Base-by-base conservation (phyloP, 64 coral and sea anemone species). In the Orbicella faveolata region DNA sequence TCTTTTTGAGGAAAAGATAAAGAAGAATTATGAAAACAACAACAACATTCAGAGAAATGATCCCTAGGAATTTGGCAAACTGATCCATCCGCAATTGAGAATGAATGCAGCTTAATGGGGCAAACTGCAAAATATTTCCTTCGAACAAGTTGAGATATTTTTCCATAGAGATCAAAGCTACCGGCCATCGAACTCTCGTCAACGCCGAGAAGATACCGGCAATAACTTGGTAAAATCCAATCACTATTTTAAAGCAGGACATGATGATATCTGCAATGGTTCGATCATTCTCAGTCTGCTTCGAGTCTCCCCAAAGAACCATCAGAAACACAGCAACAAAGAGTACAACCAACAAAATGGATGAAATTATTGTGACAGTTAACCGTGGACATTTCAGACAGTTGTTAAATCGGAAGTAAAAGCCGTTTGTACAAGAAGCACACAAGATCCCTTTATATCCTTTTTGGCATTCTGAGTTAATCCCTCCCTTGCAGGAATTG, bases 151-250 rank as follows among this genome's bases (percentile, higher is more conserved):
- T 86, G n/a, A 95, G 78, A 69, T 57, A 74, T 20, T 96, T 96
- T 23, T 92, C 89, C 36, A 92, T 92, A 79, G 90, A 92, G 34
- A 96, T 34, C 23, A 96, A 80, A 30, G 90, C 79, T 9, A 90
- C 59, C 4, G 94, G 94, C 94, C 94, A 96, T 23, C 54, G 63
- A 11, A 96, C 87, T 48, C 80, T 77, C 35, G 79, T 66, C 19
- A 92, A 92, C 30, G 94, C 91, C 17, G 94, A 89, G 37, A 91
- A 96, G 7, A 96, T 63, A 19, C 90, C 94, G 52, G 86, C 79
- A 74, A 96, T 96, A 53, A 96, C 94, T 80, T 96, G 94, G 59
- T 96, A 89, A 86, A 96, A 96, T 18, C 94, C 94, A 53, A 95
- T 83, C 6, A 95, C 86, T 83, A 95, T 95, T 76, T 95, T 95